These are phyloP conservation scores for Tachypleus tridentatus DNA, from an alignment of 1,140 invertebrate species.

Conservation along the genomic window DNA sequence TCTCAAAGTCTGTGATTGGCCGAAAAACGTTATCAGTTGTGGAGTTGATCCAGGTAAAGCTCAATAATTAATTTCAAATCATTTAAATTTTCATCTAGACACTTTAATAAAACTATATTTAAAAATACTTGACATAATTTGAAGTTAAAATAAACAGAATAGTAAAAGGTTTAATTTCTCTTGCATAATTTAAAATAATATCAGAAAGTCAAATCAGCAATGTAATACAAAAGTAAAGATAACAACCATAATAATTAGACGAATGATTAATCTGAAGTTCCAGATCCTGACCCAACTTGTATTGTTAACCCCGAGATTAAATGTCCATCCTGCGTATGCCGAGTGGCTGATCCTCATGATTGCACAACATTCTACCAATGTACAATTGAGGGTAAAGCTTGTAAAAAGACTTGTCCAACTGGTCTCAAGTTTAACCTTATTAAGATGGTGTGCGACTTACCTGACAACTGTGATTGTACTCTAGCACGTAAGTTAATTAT, in stretches of 20 bases:
- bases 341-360: conserved; percentile 15
- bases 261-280: too few species aligned
- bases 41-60: background rate
- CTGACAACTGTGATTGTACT: conserved; percentile 2
- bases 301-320: background rate
- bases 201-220: too few species aligned
- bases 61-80: background rate
- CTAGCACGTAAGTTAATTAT: too few species aligned
- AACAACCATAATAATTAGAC: too few species aligned
- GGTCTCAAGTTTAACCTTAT: conserved; percentile 8
- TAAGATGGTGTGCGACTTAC: conserved; percentile 6
- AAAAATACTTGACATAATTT: background rate
- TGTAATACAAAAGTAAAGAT: too few species aligned
- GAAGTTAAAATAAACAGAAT: background rate
- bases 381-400: conserved; percentile 4
- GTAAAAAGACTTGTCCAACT: conserved; percentile 2
- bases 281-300: background rate
- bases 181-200: background rate
- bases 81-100: background rate
- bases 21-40: conserved; percentile 16
- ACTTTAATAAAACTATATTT: background rate
- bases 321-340: conserved; percentile 3
- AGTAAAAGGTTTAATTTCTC: background rate
- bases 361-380: conserved; percentile 17
- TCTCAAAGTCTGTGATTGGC: conserved; percentile 20